phyloP scores from a whole-genome alignment of 2,113 vertebrate species.

The Catharus fuscescens region DNA sequence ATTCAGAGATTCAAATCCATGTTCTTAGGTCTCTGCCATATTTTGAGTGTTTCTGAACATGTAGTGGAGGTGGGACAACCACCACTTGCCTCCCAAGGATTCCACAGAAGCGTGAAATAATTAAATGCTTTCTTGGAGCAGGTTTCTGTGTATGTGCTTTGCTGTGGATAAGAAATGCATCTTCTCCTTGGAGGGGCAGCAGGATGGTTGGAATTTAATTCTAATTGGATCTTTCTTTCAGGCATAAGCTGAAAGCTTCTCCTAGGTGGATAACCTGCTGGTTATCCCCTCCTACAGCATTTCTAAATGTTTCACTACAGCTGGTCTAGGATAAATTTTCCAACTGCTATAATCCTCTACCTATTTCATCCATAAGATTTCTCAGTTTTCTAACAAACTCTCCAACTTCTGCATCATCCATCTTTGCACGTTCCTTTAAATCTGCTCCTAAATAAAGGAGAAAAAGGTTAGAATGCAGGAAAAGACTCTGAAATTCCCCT shows the following conservation, averaged over 20 bases:
- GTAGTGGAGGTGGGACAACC: neutral
- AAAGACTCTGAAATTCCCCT: neutral
- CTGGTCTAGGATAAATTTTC: neutral
- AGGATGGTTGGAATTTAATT: neutral
- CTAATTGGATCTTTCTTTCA: neutral
- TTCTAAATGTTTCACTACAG: neutral
- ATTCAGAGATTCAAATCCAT: neutral
- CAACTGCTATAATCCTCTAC: constrained; percentile 65
- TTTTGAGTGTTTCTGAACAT: neutral
- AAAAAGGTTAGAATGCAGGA: neutral
- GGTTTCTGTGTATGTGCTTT: neutral
- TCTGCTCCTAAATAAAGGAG: constrained; percentile 83
- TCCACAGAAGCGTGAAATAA: neutral
- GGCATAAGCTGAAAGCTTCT: neutral
- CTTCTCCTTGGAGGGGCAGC: neutral
- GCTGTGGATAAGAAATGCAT: neutral
- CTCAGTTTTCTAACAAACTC: constrained; percentile 87
- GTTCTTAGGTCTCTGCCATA: neutral
- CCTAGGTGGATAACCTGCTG: neutral
- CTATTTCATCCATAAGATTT: constrained; percentile 91
- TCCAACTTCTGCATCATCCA: constrained; percentile 84
- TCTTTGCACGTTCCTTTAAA: constrained; percentile 90
- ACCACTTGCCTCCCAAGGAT: neutral
- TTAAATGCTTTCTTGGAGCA: neutral
- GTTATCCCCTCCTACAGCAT: neutral